Base-by-base conservation (phyloP, 2,797 vertebrate genomes). In the Hipposideros larvatus region DNA sequence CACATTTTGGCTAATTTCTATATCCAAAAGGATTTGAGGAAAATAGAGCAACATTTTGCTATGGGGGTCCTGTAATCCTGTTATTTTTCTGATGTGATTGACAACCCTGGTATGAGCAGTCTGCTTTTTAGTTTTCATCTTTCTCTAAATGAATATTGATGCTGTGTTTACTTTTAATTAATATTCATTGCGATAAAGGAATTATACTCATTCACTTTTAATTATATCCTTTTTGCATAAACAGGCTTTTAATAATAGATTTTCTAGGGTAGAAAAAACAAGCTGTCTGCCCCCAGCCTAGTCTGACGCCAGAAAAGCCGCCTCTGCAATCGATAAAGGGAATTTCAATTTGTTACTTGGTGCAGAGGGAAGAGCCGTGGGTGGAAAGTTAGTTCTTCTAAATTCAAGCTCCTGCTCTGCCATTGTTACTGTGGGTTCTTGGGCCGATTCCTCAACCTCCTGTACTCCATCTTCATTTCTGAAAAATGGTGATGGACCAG, bases 141-240 rank as follows among this genome's bases (percentile, higher is more conserved):
- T 97, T 95, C 24, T 87, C 96, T 97, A 98, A 98, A 98, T 98
- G 95, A 98, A 98, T 98, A 98, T 97, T 98, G 98, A 98, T 97
- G 97, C 48, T 57, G 79, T 97, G 96, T 98, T 98, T 98, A 97
- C 97, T 95, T 98, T 95, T 98, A 97, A 97, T 99, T 98, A 98
- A 98, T 98, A 98, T 98, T 98, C 98, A 98, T 98, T 97, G 94
- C 0, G 21, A 96, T 97, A 97, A 98, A 98, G 61, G 97, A 98
- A 98, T 98, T 97, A 96, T 77, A 98, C 85, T 97, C 97, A 97
- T 98, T 98, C 97, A 96, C 97, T 98, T 98, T 98, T 98, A 98
- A 98, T 98, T 98, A 98, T 91, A 97, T 68, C 94, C 90, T 98
- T 98, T 97, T 98, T 71, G 0, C 48, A 96, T 96, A 98, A 98